These are phyloP conservation scores for Struthio camelus DNA, from an alignment of 2,113 vertebrate species.

Conservation along the genomic window DNA sequence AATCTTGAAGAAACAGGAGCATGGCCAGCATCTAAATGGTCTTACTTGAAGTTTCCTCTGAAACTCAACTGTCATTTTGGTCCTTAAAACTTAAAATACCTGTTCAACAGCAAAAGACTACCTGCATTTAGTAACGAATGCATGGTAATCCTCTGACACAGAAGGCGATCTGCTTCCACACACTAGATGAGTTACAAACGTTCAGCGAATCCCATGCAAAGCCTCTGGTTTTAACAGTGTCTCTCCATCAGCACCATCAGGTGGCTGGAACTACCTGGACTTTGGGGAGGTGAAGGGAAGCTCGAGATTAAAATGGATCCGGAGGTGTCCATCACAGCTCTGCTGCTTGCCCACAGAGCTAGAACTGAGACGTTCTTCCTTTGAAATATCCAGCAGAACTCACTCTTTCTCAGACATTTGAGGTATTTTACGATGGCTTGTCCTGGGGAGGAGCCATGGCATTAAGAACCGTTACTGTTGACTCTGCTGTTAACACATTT, in stretches of 20 bases:
- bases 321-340: background rate
- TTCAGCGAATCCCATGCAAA: fast-evolving
- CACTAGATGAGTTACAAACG: fast-evolving
- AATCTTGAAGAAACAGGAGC: background rate
- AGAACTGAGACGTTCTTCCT: background rate
- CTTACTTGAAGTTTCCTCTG: background rate
- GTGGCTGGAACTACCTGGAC: background rate
- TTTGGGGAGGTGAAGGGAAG: background rate
- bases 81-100: background rate
- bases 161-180: background rate
- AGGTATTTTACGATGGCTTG: fast-evolving
- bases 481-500: fast-evolving
- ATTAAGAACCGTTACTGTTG: fast-evolving
- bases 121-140: fast-evolving
- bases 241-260: fast-evolving
- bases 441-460: background rate
- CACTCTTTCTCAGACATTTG: background rate
- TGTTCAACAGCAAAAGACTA: background rate
- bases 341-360: fast-evolving
- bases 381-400: background rate
- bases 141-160: fast-evolving
- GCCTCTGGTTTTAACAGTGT: background rate
- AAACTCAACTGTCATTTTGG: background rate
- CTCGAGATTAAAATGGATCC: background rate
- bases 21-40: background rate